Conservation (phyloP, 2,888 invertebrate species). For the Diogma glabrata region DNA sequence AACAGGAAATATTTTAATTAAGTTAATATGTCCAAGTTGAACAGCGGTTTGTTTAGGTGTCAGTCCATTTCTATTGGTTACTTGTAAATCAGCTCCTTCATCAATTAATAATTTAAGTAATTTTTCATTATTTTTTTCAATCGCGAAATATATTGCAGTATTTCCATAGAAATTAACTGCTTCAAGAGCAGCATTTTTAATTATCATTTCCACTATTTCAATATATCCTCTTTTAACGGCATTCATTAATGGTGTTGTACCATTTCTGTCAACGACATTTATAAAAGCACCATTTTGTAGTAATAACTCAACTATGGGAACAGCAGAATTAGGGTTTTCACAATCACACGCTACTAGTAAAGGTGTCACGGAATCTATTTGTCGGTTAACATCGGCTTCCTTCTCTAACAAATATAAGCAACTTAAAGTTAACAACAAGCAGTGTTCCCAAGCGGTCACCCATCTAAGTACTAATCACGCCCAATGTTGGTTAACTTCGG, state of each 20-base stretch:
- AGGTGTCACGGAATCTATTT: constrained; percentile 28
- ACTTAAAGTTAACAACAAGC: too few relatives aligned
- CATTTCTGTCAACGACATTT: constrained; percentile 31
- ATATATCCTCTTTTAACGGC: constrained; percentile 30
- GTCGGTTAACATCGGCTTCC: constrained; percentile 27
- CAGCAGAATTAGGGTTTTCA: constrained; percentile 20
- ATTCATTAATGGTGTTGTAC: constrained; percentile 33
- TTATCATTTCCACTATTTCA: constrained; percentile 25
- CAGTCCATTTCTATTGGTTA: constrained; percentile 29
- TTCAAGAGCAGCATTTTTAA: constrained; percentile 28
- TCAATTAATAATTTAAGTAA: constrained; percentile 27
- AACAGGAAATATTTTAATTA: constrained; percentile 28
- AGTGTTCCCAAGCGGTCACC: too few relatives aligned
- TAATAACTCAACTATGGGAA: constrained; percentile 26
- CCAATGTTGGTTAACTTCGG: too few relatives aligned
- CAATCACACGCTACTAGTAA: constrained; percentile 29
- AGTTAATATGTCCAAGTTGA: constrained; percentile 31
- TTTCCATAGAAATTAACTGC: constrained; percentile 31
- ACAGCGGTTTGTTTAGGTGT: constrained; percentile 31
- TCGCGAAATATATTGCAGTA: constrained; percentile 30
- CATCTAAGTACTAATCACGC: too few relatives aligned
- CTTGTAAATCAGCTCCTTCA: constrained; percentile 24
- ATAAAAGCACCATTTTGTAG: constrained; percentile 26
- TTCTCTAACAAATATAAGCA: constrained; percentile 25
- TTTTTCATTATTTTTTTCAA: constrained; percentile 30